phyloP scores from a whole-genome alignment of 2,797 vertebrate species.

The Galaxias olidus region DNA sequence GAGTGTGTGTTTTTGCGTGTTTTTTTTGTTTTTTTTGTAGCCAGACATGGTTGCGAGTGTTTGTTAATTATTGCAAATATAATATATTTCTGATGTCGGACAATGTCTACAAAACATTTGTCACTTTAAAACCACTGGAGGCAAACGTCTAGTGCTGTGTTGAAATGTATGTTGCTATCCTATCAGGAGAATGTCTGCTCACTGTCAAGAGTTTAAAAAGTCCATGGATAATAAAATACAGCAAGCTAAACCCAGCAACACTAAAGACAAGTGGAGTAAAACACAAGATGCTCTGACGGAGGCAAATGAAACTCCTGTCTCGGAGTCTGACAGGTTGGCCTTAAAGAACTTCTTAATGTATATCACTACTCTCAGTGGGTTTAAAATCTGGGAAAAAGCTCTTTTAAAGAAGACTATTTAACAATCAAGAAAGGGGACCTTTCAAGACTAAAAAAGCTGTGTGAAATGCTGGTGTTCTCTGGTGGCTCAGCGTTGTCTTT shows the following conservation, averaged over 20 bases:
- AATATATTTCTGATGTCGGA: background rate
- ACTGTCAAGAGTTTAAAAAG: conserved; percentile 51
- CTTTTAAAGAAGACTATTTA: background rate
- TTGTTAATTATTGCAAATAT: too few species aligned
- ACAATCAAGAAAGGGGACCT: background rate
- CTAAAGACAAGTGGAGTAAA: conserved; percentile 18
- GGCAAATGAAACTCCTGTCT: conserved; percentile 51
- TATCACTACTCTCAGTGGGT: conserved; percentile 13
- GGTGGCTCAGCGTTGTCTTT: too few species aligned
- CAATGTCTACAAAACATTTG: background rate
- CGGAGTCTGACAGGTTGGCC: conserved; percentile 70
- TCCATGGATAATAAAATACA: conserved; percentile 42
- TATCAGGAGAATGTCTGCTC: conserved; percentile 68
- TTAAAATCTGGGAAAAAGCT: background rate
- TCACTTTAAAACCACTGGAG: too few species aligned
- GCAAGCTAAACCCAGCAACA: conserved; percentile 43
- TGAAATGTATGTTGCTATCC: too few species aligned
- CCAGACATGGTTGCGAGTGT: too few species aligned
- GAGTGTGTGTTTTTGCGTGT: conserved; percentile 25
- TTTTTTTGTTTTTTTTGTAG: too few species aligned
- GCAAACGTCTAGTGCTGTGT: too few species aligned
- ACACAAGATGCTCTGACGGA: conserved; percentile 45
- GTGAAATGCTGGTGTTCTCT: background rate
- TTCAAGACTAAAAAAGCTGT: conserved; percentile 3
- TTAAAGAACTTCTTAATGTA: conserved; percentile 17